phyloP scores from a whole-genome alignment of 2,888 invertebrate genomes.

The Eristalinus sepulchralis region DNA sequence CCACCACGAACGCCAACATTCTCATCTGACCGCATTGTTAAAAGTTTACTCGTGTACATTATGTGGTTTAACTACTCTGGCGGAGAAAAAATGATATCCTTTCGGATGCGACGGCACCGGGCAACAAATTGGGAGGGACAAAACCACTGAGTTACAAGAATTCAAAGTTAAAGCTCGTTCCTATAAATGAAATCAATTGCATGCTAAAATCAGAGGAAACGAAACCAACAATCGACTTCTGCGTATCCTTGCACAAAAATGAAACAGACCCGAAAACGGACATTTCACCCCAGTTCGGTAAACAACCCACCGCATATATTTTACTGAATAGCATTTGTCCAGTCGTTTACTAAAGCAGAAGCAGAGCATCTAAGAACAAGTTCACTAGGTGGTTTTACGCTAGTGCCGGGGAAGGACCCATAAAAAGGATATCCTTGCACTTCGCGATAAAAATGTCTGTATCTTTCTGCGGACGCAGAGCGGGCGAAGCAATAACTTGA shows the following conservation, averaged over 20 bases:
- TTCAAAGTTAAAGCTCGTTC: constrained; percentile 30
- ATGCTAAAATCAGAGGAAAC: background rate
- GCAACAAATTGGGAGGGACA: constrained; percentile 2
- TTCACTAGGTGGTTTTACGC: constrained; percentile 40
- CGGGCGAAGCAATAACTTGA: constrained; percentile 20
- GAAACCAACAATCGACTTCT: background rate
- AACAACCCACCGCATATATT: constrained; percentile 40
- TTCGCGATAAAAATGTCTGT: constrained; percentile 33
- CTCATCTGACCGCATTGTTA: constrained; percentile 58
- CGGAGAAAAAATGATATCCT: constrained; percentile 18
- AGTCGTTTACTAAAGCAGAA: constrained; percentile 27
- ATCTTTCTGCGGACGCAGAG: constrained; percentile 8
- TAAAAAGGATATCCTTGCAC: constrained; percentile 55
- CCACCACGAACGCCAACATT: constrained; percentile 9
- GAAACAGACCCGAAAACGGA: background rate
- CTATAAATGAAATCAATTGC: constrained; percentile 20
- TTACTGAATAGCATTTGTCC: constrained; percentile 38
- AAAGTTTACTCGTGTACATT: constrained; percentile 48
- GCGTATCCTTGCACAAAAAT: constrained; percentile 16
- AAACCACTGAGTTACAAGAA: constrained; percentile 36
- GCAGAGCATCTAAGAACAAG: constrained; percentile 22
- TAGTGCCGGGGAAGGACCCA: constrained; percentile 29
- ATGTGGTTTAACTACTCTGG: constrained; percentile 28
- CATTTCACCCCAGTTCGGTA: background rate
- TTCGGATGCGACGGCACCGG: constrained; percentile 1